Base-by-base conservation (phyloP, 2,113 vertebrate species). In the Aramus guarauna region DNA sequence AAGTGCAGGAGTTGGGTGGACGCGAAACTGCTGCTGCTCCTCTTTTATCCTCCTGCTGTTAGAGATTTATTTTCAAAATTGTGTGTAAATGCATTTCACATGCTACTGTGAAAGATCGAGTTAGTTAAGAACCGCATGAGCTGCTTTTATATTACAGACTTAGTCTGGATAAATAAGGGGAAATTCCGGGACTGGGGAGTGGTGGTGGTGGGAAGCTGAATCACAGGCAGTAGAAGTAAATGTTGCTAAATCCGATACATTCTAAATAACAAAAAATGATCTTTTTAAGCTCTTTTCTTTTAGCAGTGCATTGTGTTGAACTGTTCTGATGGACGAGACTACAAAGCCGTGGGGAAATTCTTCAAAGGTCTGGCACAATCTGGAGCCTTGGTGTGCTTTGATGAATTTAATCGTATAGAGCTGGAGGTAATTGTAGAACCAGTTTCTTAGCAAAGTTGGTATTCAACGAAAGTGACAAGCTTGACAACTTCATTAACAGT, bases 401-500 rank as follows among this genome's bases (percentile, higher is more conserved):
- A 98, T 97, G 96, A 97, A 97, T 98, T 98, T 97, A 98, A 98
- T 98, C 53, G 20, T 95, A 96, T 90, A 95, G 98, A 98, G 95
- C 94, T 98, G 73, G 96, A 98, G 95, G 98, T 98, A 98, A 98
- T 96, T 97, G 94, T 95, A 96, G 91, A 91, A 97, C 95, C 72
- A 83, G 85, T 97, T 98, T 98, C 97, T 97, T 94, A 91, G 85
- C 80, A 97, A 98, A 98, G 97, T 96, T 97, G 94, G 96, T 96
- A 97, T 98, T 98, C 97, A 98, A 19, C 7, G 50, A 88, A 98
- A 97, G 85, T 96, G 97, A 97, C 97, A 98, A 96, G 95, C 88
- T 96, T 97, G 97, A 98, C 97, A 98, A 97, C 97, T 98, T 98
- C 98, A 98, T 98, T 98, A 98, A 97, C 93, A 92, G 67, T 64